Evolutionary conservation across 2,888 invertebrate genomes (phyloP).

Genomic region (Drosophila phalerata): DNA sequence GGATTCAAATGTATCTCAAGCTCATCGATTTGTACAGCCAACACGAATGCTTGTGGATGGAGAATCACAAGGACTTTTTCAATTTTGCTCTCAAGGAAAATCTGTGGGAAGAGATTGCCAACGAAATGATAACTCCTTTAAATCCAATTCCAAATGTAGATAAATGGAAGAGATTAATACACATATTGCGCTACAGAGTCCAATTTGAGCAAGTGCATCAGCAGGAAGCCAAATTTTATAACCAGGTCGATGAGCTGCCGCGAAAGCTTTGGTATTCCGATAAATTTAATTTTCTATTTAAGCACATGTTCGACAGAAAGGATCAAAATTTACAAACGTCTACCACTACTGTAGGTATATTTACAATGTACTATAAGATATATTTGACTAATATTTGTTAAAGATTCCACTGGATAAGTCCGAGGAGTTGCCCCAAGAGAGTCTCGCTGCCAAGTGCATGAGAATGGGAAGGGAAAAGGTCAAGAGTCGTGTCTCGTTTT

Average conservation of each 20-base stretch:
- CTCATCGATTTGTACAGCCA: conserved; percentile 56
- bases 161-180: conserved; percentile 46
- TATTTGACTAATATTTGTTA: not conserved
- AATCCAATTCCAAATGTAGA: conserved; percentile 16
- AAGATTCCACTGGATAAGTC: not conserved
- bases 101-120: conserved; percentile 58
- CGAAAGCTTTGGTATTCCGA: conserved; percentile 43
- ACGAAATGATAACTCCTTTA: conserved; percentile 31
- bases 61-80: conserved; percentile 54
- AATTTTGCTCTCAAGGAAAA: conserved; percentile 48
- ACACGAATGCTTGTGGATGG: conserved; percentile 65
- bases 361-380: too few relatives aligned
- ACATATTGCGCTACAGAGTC: conserved; percentile 58
- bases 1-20: conserved; percentile 28
- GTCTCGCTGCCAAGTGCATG: conserved; percentile 32
- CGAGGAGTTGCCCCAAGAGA: conserved; percentile 8
- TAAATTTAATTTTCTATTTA: conserved; percentile 46
- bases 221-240: conserved; percentile 31
- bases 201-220: conserved; percentile 42
- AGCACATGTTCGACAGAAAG: conserved; percentile 50
- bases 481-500: conserved; percentile 5
- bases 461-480: conserved; percentile 29
- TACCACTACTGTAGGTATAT: conserved; percentile 26
- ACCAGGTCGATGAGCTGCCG: conserved; percentile 6
- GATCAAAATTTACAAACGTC: not conserved